Evolutionary conservation across 35 echinoderm and acorn worm species (phyloP).

Genomic region (Ophioderma brevispina): DNA sequence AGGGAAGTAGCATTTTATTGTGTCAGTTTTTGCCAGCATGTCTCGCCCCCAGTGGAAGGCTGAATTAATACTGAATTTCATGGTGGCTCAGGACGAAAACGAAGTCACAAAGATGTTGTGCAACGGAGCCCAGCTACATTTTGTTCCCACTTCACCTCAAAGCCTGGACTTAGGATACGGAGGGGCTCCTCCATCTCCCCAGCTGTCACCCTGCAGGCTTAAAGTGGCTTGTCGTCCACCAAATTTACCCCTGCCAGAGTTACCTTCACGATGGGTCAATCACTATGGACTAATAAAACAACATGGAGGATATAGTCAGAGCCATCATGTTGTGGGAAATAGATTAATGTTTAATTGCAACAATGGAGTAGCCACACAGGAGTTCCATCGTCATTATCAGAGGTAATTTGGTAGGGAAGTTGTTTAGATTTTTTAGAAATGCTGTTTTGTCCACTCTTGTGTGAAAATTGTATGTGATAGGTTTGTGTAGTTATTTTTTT

Average conservation of each 20-base stretch:
- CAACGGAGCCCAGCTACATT: not conserved
- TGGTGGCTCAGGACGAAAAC: not conserved
- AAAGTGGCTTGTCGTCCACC: not conserved
- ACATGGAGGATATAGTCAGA: not conserved
- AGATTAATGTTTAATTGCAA: slow-evolving; percentile 7
- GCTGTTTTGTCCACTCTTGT: no score
- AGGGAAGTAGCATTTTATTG: not conserved
- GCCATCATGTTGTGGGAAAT: not conserved
- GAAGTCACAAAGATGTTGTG: not conserved
- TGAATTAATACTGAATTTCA: not conserved
- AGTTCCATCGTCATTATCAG: not conserved
- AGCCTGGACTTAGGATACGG: not conserved
- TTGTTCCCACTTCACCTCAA: not conserved
- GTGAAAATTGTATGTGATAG: no score
- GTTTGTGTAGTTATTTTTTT: no score
- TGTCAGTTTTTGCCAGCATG: not conserved
- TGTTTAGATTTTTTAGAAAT: no score
- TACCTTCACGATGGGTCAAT: not conserved
- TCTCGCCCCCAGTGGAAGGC: not conserved
- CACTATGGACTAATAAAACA: not conserved
- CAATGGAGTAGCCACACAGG: not conserved
- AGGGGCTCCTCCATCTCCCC: not conserved
- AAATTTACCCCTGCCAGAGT: not conserved
- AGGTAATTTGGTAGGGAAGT: not conserved
- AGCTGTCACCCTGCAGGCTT: not conserved